phyloP scores from a whole-genome alignment of 2,797 vertebrate species.

The Setipinna tenuifilis region DNA sequence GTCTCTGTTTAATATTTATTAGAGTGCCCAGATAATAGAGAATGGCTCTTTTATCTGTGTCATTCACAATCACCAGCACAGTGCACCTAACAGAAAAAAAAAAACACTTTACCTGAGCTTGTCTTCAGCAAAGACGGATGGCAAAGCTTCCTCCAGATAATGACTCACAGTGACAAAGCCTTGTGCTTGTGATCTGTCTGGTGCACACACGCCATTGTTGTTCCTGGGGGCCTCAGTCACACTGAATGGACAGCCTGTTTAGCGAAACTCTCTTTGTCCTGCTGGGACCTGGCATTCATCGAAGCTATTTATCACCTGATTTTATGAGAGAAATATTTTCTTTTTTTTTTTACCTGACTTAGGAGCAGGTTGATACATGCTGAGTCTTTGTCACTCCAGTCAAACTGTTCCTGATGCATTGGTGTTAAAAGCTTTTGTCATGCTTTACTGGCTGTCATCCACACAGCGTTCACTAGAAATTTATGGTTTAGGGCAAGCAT shows the following conservation, averaged over 20 bases:
- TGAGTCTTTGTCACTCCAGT: constrained; percentile 21
- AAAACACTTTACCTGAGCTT: constrained; percentile 19
- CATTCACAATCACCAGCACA: neutral
- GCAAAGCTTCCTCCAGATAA: constrained; percentile 19
- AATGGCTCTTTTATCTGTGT: neutral
- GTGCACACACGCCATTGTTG: neutral
- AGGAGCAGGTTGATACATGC: constrained; percentile 15
- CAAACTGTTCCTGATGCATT: neutral
- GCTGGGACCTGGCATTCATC: neutral
- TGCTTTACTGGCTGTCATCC: neutral
- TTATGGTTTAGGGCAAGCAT: neutral
- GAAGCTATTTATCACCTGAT: constrained; percentile 26
- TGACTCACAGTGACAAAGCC: constrained; percentile 32
- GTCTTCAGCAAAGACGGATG: constrained; percentile 34
- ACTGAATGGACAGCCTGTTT: constrained; percentile 10
- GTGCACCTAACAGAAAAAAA: neutral
- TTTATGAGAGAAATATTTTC: constrained; percentile 7
- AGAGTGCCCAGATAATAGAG: neutral
- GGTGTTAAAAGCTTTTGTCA: neutral
- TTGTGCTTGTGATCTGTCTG: neutral
- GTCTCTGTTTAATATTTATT: neutral
- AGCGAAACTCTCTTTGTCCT: constrained; percentile 4
- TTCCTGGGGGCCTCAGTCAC: neutral
- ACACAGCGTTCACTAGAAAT: neutral
- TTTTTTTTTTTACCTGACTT: constrained; percentile 14